Conservation (phyloP, 2,113 vertebrate genomes). For the Platichthys stellatus region DNA sequence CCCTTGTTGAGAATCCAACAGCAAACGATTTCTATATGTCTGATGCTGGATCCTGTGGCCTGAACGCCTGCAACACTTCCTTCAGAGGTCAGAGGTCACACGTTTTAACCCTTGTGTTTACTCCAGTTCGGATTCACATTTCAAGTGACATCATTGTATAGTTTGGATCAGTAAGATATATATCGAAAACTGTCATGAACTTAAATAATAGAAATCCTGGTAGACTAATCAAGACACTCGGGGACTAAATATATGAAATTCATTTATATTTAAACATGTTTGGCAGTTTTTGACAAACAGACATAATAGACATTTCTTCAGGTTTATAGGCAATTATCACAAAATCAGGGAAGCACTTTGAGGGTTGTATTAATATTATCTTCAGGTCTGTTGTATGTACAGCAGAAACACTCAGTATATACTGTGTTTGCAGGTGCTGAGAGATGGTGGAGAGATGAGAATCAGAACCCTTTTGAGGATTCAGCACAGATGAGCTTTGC, state of each 20-base stretch:
- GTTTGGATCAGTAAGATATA: too few relatives aligned
- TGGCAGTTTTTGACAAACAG: too few relatives aligned
- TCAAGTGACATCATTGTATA: too few relatives aligned
- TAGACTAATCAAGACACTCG: too few relatives aligned
- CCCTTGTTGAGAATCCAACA: constrained; percentile 57
- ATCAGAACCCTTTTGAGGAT: constrained; percentile 79
- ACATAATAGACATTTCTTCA: too few relatives aligned
- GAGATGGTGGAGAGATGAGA: constrained; percentile 77
- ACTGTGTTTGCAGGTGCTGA: constrained; percentile 71
- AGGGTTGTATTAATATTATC: background rate
- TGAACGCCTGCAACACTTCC: constrained; percentile 70
- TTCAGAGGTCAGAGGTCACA: constrained; percentile 54
- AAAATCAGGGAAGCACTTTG: too few relatives aligned
- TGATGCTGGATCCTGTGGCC: constrained; percentile 50
- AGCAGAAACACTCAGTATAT: background rate
- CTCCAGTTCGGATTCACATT: background rate
- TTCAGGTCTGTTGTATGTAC: too few relatives aligned
- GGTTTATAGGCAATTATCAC: too few relatives aligned
- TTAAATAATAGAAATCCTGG: too few relatives aligned
- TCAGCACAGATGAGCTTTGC: constrained; percentile 67
- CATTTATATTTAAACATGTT: too few relatives aligned
- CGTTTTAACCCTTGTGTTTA: background rate
- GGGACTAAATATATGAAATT: too few relatives aligned
- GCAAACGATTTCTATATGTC: constrained; percentile 68
- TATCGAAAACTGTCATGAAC: too few relatives aligned